A percentile compares a stretch with the other conserved stretches of the same genome.
Evolutionary conservation across 2,888 invertebrate genomes (phyloP).

Genomic region (Aphodius sticticus): DNA sequence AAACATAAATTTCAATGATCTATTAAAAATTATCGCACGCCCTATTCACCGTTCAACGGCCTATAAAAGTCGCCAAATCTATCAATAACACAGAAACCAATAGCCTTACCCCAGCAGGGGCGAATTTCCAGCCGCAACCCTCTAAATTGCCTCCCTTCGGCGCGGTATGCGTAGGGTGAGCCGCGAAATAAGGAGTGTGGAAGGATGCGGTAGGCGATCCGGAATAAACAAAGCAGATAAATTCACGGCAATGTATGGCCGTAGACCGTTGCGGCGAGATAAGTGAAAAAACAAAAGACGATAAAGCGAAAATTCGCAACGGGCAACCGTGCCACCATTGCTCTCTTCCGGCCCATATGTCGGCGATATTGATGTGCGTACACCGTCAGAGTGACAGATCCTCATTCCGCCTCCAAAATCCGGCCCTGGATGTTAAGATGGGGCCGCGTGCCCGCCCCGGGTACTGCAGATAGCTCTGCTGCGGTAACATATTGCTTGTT

Average conservation of each 20-base stretch:
- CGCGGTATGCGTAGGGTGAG: neutral
- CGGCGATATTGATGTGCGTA: conserved; percentile 38
- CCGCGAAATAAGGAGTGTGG: neutral
- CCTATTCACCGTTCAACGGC: neutral
- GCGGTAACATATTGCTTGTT: conserved; percentile 40
- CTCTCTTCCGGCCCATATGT: conserved; percentile 21
- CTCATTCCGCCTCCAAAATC: conserved; percentile 33
- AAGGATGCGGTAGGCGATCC: conserved; percentile 10
- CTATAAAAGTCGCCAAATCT: neutral
- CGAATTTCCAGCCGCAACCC: neutral
- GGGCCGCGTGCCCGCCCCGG: conserved; percentile 14
- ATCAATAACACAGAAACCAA: conserved; percentile 11
- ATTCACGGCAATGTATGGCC: conserved; percentile 36
- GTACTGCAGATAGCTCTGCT: conserved; percentile 30
- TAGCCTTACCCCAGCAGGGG: neutral
- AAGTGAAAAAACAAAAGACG: conserved; percentile 34
- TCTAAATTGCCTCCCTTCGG: neutral
- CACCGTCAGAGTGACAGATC: conserved; percentile 34
- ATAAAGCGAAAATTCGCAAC: conserved; percentile 28
- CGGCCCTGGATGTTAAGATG: conserved; percentile 33
- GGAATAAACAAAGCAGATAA: conserved; percentile 35
- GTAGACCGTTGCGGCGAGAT: conserved; percentile 28
- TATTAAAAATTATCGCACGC: neutral
- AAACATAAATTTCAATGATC: neutral
- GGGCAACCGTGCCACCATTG: conserved; percentile 19